These are phyloP conservation scores for Leptopilina boulardi DNA, from an alignment of 1,140 invertebrate genomes.

Conservation along the genomic window DNA sequence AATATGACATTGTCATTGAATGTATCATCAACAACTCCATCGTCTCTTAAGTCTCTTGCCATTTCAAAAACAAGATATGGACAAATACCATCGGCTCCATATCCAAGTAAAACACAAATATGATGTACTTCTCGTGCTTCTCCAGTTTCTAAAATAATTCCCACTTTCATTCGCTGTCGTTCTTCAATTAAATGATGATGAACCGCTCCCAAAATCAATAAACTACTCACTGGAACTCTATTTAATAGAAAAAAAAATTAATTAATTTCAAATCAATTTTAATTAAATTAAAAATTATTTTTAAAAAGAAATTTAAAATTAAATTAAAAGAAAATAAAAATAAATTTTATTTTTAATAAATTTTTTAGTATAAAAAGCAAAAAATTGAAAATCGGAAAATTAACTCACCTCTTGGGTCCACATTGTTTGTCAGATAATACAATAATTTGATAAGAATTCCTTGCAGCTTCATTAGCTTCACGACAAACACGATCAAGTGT, in stretches of 20 bases:
- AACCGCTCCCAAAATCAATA: conserved; percentile 93
- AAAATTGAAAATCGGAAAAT: no score
- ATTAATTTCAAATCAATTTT: no score
- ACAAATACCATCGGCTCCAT: conserved; percentile 98
- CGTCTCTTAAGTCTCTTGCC: conserved; percentile 86
- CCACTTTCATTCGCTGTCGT: conserved; percentile 96
- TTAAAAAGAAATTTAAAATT: no score
- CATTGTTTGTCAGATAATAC: conserved; percentile 91
- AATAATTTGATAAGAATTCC: conserved; percentile 88
- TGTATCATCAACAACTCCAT: conserved; percentile 86
- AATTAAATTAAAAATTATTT: no score
- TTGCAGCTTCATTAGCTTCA: conserved; percentile 89
- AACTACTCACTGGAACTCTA: conserved; percentile 87
- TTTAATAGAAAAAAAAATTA: background rate
- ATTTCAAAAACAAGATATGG: conserved; percentile 98
- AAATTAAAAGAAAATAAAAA: no score
- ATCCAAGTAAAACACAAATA: conserved; percentile 96
- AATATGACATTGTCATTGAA: conserved; percentile 92
- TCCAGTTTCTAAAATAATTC: conserved; percentile 93
- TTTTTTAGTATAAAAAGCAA: no score
- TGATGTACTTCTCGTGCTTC: conserved; percentile 98
- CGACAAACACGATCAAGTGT: conserved; percentile 88
- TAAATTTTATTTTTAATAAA: no score
- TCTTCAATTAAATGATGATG: conserved; percentile 98
- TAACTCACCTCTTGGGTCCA: conserved; percentile 80